Base-by-base conservation (phyloP, 2,113 vertebrate species). In the Fregetta grallaria region DNA sequence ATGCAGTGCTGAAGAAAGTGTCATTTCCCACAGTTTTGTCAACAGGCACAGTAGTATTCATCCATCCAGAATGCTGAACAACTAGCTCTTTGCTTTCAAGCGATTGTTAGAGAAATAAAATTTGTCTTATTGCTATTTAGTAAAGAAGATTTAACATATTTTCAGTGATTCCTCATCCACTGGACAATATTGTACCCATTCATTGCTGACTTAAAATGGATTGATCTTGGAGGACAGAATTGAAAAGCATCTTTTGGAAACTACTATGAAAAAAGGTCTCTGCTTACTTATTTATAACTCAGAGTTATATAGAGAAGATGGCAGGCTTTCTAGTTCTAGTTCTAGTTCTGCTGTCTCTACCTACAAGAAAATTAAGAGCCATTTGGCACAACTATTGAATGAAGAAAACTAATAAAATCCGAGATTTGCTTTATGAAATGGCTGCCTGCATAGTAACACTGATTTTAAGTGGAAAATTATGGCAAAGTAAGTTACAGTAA, bases 21-120 rank as follows among this genome's bases (percentile, higher is more conserved):
- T 97, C 91, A n/a, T 97, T 98, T 90, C 98, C 98, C 81, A 98
- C 72, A 62, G 97, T 98, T 14, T 75, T 95, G 55, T 98, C 98
- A 44, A 98, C 82, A 49, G 84, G 86, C 38, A 98, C 96, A 19
- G 95, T 97, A 14, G 92, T 96, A 59, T 95, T 97, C 73, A 98
- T 79, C 96, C 96, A 98, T 42, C 55, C 80, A 63, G 52, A 16
- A 13, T 55, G 22, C 25, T 11, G 23, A 56, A 96, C 75, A 8
- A 1, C 38, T 32, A 34, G 58, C 56, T 93, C 93, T 94, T 87
- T 92, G 86, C 98, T 98, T 95, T 98, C 98, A 79, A 98, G 81
- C 98, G 71, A 40, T 76, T 98, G 65, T 95, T 58, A 18, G 3
- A 49, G 59, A 74, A 78, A 82, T 55, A 65, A 85, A 93, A 76